Conservation (phyloP, 2,888 invertebrate genomes). For the Cecidostiba fungosa region DNA sequence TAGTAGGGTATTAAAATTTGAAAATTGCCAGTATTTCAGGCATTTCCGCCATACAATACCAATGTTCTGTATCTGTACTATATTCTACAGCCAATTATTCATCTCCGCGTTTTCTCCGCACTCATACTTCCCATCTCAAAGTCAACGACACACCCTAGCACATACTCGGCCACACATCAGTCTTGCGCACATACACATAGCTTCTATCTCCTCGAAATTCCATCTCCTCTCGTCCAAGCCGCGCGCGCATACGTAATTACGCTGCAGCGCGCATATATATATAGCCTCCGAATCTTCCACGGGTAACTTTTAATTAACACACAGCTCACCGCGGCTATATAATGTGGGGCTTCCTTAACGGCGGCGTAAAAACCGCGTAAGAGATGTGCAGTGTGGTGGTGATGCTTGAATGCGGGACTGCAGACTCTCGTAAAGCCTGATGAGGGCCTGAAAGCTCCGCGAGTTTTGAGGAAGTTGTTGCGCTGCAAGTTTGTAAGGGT, state of each 20-base stretch:
- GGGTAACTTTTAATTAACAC: slow-evolving; percentile 31
- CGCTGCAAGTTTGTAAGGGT: neutral
- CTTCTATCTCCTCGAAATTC: slow-evolving; percentile 11
- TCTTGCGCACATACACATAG: neutral
- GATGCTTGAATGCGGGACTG: neutral
- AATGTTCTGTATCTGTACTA: too few species aligned
- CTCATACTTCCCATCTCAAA: neutral
- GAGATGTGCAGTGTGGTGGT: neutral
- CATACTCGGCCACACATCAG: neutral
- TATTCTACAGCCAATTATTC: neutral
- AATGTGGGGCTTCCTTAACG: slow-evolving; percentile 13
- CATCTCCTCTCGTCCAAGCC: neutral
- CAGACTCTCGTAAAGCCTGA: neutral
- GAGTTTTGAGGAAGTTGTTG: neutral
- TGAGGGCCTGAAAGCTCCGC: slow-evolving; percentile 1
- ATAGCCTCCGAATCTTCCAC: neutral
- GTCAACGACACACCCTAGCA: neutral
- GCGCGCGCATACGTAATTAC: slow-evolving; percentile 16
- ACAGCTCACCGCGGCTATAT: neutral
- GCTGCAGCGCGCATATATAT: neutral
- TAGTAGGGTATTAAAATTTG: neutral
- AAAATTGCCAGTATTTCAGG: neutral
- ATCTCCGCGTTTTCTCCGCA: neutral
- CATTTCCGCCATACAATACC: too few species aligned
- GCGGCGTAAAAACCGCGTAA: slow-evolving; percentile 15